A percentile compares a stretch with the other conserved stretches of the same genome.
Conservation (phyloP, 1,140 invertebrate genomes). For the Ericerus pela region DNA sequence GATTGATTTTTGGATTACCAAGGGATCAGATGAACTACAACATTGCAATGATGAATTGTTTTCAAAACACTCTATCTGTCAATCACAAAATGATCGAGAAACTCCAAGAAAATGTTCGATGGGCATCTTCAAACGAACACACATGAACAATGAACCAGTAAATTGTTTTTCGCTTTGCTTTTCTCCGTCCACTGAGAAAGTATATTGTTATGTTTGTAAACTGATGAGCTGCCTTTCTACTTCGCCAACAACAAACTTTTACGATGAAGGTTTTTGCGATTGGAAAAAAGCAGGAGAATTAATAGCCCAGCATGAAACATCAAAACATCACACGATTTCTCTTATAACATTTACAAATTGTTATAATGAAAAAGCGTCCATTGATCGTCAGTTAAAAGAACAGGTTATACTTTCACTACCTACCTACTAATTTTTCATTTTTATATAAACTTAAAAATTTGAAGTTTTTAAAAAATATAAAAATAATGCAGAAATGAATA, state of each 20-base stretch:
- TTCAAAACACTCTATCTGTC: background rate
- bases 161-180: slow-evolving; percentile 18
- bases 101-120: slow-evolving; percentile 6
- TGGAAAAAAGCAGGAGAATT: slow-evolving; percentile 16
- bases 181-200: slow-evolving; percentile 15
- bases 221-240: slow-evolving; percentile 15
- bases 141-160: slow-evolving; percentile 16
- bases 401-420: too few relatives aligned
- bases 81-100: background rate
- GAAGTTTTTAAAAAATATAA: too few relatives aligned
- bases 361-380: slow-evolving; percentile 13
- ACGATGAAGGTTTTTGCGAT: slow-evolving; percentile 18
- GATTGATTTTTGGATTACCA: slow-evolving; percentile 9
- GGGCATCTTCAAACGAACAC: slow-evolving; percentile 14
- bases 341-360: slow-evolving; percentile 13
- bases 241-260: slow-evolving; percentile 13
- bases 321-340: slow-evolving; percentile 16
- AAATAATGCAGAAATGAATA: slow-evolving; percentile 4
- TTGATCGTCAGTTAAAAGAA: slow-evolving; percentile 15
- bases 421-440: too few relatives aligned
- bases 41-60: slow-evolving; percentile 13
- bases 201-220: slow-evolving; percentile 20
- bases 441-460: too few relatives aligned
- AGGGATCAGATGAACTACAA: background rate
- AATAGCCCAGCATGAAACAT: slow-evolving; percentile 16